Conservation (phyloP, 2,797 vertebrate genomes). For the Peromyscus aztecus region DNA sequence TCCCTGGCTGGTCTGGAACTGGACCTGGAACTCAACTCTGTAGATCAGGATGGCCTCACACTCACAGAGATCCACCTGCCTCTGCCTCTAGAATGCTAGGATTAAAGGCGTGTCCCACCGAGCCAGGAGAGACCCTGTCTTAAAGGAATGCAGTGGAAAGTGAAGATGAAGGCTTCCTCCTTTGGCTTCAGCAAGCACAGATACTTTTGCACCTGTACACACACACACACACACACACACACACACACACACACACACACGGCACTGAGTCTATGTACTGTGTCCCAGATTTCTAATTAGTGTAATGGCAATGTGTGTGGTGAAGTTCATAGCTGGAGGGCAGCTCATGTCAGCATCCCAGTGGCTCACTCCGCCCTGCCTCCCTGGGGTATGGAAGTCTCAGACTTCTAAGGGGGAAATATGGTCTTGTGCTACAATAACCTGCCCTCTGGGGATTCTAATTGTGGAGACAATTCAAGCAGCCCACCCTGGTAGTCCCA, state of each 20-base stretch:
- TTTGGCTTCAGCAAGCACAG: background rate
- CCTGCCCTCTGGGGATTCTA: background rate
- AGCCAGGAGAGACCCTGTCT: background rate
- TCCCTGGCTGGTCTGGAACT: background rate
- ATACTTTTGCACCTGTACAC: background rate
- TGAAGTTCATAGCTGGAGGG: background rate
- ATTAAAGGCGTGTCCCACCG: background rate
- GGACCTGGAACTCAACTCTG: background rate
- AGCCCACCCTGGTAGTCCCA: background rate
- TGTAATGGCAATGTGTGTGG: rapidly evolving
- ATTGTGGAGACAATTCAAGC: background rate
- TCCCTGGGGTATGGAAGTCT: background rate
- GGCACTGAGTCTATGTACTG: no score
- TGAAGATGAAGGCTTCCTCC: background rate
- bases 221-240: background rate
- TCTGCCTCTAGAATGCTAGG: background rate
- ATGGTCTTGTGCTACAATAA: background rate
- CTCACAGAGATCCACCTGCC: background rate
- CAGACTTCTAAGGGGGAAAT: background rate
- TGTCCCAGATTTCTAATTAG: no score
- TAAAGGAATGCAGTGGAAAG: background rate
- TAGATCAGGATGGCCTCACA: background rate
- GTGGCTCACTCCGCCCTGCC: rapidly evolving
- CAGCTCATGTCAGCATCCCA: background rate
- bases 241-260: background rate